These are phyloP conservation scores for Drosophila anomalipes DNA, from an alignment of 2,888 invertebrate genomes.

Conservation along the genomic window DNA sequence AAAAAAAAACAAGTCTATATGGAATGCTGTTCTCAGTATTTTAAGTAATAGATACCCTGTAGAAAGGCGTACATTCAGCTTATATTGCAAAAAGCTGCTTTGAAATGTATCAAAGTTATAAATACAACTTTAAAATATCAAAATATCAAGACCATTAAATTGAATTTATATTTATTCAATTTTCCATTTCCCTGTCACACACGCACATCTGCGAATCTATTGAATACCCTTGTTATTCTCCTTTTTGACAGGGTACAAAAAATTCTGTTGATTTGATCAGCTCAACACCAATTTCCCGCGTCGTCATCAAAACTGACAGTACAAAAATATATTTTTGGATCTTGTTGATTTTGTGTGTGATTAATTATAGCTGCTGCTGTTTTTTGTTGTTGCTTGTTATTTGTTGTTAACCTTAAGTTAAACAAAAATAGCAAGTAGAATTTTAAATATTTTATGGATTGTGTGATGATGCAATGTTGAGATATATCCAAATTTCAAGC, in stretches of 20 bases:
- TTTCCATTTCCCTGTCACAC: neutral
- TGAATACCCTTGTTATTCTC: neutral
- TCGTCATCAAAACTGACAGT: conserved; percentile 53
- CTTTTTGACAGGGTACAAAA: conserved; percentile 18
- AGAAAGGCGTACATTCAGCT: neutral
- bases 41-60: neutral
- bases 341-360: conserved; percentile 64
- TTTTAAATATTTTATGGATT: conserved; percentile 67
- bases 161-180: neutral
- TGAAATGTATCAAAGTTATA: neutral
- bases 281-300: conserved; percentile 37
- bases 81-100: neutral
- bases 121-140: neutral
- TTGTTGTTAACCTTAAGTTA: conserved; percentile 76
- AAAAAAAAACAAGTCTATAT: neutral
- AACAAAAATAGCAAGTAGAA: conserved; percentile 78
- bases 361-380: conserved; percentile 50
- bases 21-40: neutral
- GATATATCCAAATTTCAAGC: conserved; percentile 53
- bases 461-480: conserved; percentile 70
- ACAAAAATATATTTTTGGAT: conserved; percentile 53
- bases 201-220: neutral
- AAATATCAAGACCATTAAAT: neutral
- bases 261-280: conserved; percentile 25
- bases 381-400: conserved; percentile 38